Conservation (phyloP, 2,113 vertebrate species). For the Planiliza haematocheilus region DNA sequence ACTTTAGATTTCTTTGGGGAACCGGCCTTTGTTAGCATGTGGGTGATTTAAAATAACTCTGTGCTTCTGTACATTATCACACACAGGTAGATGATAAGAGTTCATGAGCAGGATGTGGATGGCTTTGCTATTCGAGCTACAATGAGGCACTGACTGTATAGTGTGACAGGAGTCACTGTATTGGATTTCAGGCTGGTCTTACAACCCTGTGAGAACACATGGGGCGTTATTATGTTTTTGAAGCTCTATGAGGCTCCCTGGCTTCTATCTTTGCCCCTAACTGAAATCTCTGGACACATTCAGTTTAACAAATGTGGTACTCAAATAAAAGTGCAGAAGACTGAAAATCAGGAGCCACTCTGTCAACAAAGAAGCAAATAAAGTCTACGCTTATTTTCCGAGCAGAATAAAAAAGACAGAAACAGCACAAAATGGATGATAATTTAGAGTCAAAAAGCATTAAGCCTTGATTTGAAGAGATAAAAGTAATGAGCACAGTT, state of each 20-base stretch:
- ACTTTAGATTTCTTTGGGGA: conserved; percentile 43
- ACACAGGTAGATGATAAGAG: not conserved
- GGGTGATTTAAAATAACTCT: not conserved
- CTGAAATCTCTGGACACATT: not conserved
- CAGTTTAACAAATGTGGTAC: conserved; percentile 2
- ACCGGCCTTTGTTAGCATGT: not conserved
- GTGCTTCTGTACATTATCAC: not conserved
- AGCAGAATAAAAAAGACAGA: not conserved
- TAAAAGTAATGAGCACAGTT: conserved; percentile 36
- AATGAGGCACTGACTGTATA: conserved; percentile 24
- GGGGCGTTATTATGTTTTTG: conserved; percentile 30
- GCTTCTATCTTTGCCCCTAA: not conserved
- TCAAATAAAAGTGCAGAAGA: conserved; percentile 20
- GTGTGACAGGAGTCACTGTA: conserved; percentile 14
- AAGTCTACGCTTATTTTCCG: not conserved
- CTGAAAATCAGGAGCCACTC: not conserved
- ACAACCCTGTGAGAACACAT: conserved; percentile 35
- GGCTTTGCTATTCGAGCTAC: not conserved
- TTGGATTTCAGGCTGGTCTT: not conserved
- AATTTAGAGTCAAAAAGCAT: conserved; percentile 5
- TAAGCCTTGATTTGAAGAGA: conserved; percentile 33
- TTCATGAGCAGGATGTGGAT: not conserved
- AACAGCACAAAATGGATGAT: not conserved
- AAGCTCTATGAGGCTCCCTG: conserved; percentile 32
- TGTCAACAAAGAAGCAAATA: not conserved